Base-by-base conservation (phyloP, 2,113 vertebrate species). In the Phoenicopterus ruber region DNA sequence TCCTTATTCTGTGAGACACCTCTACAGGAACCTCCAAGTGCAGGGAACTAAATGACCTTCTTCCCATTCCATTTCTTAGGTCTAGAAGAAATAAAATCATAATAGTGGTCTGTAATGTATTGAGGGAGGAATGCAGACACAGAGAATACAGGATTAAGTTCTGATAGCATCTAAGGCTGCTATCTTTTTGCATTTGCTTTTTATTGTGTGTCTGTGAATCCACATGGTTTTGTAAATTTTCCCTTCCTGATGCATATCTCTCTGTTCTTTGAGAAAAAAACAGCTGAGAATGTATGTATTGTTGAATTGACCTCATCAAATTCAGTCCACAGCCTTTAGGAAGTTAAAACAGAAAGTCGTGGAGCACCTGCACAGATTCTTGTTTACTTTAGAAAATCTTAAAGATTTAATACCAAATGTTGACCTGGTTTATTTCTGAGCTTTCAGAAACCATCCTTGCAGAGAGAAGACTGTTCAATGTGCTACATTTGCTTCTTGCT, bases 221-320 rank as follows among this genome's bases (percentile, higher is more conserved):
- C 69, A 42, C 12, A 26, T 3, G 21, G 50, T 58, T 96, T 93
- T 2, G 17, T 86, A 93, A 54, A 88, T 84, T 92, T 90, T 81
- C 46, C 55, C 34, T 88, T 88, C 67, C 65, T 69, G 77, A 69
- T 84, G 47, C 57, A 3, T 81, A 65, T 70, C 72, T 94, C 79
- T 93, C n/a, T 81, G 66, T 90, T 91, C 69, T 83, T 91, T 42
- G 78, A 79, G 74, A 20, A 61, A 65, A 69, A 84, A 1, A 10
- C 32, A 93, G 21, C 34, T 26, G 31, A 62, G 58, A 73, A 58
- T 66, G 46, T 66, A 63, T 21, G 8, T 85, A 21, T 59, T 65
- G 52, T 67, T 88, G 89, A 94, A 95, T 54, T 82, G 78, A 94
- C 89, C 89, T 83, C 77, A 91, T 90, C 90, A 80, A 72, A 91